These are phyloP conservation scores for Takifugu bimaculatus DNA, from an alignment of 2,113 vertebrate species.

Conservation along the genomic window DNA sequence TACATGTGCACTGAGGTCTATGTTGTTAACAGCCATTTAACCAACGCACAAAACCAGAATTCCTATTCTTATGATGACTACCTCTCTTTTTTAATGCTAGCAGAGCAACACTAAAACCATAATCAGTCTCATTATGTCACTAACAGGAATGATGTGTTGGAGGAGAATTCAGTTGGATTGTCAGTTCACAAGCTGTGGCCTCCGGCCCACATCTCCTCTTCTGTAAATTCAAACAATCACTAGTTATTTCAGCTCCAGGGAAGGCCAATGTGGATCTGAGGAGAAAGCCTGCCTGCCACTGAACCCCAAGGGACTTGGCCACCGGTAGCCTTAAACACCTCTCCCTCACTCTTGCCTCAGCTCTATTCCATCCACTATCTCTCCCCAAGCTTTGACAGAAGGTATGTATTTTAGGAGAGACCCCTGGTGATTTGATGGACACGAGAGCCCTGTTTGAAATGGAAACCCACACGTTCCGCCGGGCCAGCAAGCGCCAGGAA, in stretches of 20 bases:
- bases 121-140: conserved; percentile 25
- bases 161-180: conserved; percentile 39
- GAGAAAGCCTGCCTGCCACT: conserved; percentile 48
- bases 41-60: too few relatives aligned
- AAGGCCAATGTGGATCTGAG: conserved; percentile 55
- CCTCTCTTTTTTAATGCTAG: too few relatives aligned
- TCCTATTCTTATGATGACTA: too few relatives aligned
- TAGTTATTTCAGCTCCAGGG: conserved; percentile 55
- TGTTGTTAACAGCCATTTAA: too few relatives aligned
- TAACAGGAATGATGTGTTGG: not conserved
- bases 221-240: conserved; percentile 59
- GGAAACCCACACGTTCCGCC: conserved; percentile 70
- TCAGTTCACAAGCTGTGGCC: conserved; percentile 43
- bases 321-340: conserved; percentile 60
- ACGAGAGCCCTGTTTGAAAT: conserved; percentile 72
- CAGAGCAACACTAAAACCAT: conserved; percentile 11
- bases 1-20: too few relatives aligned
- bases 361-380: conserved; percentile 44
- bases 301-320: conserved; percentile 46
- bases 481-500: conserved; percentile 61
- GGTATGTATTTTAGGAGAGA: conserved; percentile 75
- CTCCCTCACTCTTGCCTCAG: conserved; percentile 36
- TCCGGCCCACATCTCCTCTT: conserved; percentile 37
- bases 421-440: conserved; percentile 72
- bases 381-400: conserved; percentile 56